Conservation (phyloP, 2,888 invertebrate species). For the Leptinotarsa peninsularis region DNA sequence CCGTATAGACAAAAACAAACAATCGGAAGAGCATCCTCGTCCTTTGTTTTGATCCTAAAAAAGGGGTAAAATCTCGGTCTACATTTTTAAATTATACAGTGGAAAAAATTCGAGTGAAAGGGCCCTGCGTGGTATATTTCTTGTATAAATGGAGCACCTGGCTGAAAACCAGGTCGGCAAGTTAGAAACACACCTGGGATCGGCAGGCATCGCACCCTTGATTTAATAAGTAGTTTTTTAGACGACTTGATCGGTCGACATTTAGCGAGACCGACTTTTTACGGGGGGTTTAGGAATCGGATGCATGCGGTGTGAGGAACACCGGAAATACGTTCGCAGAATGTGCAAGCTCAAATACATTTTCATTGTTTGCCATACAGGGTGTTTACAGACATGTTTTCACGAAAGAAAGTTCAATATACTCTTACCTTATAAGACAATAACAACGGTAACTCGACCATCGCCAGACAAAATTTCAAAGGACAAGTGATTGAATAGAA, state of each 20-base stretch:
- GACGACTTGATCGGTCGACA: conserved; percentile 20
- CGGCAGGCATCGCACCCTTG: conserved; percentile 53
- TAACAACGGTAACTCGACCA: too few relatives aligned
- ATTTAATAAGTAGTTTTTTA: conserved; percentile 59
- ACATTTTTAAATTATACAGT: conserved; percentile 56
- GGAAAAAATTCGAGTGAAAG: conserved; percentile 34
- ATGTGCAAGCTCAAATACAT: neutral
- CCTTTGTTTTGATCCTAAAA: conserved; percentile 56
- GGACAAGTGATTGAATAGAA: too few relatives aligned
- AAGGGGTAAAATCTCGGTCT: conserved; percentile 52
- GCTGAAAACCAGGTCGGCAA: conserved; percentile 63
- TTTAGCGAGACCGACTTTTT: conserved; percentile 18
- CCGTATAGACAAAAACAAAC: conserved; percentile 40
- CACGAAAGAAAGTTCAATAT: too few relatives aligned
- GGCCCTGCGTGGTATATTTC: conserved; percentile 56
- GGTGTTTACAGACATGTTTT: neutral
- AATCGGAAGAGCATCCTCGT: conserved; percentile 46
- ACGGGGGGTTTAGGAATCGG: conserved; percentile 5
- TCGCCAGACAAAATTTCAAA: too few relatives aligned
- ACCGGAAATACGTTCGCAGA: conserved; percentile 17
- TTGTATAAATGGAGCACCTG: conserved; percentile 63
- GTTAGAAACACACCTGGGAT: conserved; percentile 62
- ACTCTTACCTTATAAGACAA: too few relatives aligned
- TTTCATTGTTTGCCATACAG: conserved; percentile 4
- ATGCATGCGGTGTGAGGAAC: neutral